Conservation (phyloP, 2,113 vertebrate species). For the Leiothrix lutea region DNA sequence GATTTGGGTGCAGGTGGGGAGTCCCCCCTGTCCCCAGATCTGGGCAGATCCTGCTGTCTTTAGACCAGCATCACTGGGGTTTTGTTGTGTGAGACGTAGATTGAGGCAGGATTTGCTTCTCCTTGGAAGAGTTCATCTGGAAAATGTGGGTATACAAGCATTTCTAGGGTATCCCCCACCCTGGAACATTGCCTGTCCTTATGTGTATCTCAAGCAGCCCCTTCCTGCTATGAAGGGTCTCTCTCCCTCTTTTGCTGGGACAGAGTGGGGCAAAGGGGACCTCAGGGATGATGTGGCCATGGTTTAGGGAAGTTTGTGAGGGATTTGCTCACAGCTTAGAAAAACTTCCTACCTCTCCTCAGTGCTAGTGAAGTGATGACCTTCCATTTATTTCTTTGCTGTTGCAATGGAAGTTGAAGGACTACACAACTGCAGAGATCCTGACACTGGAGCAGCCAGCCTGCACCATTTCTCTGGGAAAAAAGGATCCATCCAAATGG, state of each 20-base stretch:
- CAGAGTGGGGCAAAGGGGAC: not conserved
- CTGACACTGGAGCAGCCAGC: not conserved
- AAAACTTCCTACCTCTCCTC: not conserved
- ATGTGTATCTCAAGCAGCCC: not conserved
- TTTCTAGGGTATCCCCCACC: not conserved
- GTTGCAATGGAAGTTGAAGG: not conserved
- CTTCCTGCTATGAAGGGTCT: not conserved
- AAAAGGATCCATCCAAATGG: not conserved
- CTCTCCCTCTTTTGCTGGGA: not conserved
- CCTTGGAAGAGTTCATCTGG: not conserved
- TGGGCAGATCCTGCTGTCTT: not conserved
- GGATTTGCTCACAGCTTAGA: not conserved
- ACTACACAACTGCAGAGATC: not conserved
- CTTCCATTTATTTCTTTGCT: not conserved
- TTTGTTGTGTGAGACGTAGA: not conserved
- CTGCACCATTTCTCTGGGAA: not conserved
- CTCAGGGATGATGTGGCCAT: accelerated
- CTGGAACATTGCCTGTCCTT: not conserved
- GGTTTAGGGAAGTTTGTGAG: not conserved
- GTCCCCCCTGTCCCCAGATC: no score
- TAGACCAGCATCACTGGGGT: not conserved
- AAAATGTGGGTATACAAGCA: accelerated
- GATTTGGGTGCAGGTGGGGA: not conserved
- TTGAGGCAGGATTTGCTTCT: not conserved
- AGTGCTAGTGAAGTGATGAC: accelerated